These are phyloP conservation scores for Drosophila fulvimacula DNA, from an alignment of 2,888 invertebrate genomes.

Conservation along the genomic window DNA sequence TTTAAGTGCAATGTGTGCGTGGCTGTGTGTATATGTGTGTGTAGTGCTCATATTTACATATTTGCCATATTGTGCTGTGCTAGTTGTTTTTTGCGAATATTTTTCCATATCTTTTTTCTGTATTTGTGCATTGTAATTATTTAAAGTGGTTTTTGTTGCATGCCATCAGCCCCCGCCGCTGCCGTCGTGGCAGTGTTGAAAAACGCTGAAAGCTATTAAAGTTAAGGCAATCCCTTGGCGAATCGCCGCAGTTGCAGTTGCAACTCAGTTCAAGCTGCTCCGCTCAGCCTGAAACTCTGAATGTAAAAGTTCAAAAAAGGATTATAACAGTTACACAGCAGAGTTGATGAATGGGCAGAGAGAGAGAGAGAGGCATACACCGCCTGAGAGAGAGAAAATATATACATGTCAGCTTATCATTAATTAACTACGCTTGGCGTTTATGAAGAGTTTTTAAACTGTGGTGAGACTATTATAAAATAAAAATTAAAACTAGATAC, in stretches of 20 bases:
- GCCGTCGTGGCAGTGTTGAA: constrained; percentile 21
- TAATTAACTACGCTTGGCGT: not conserved
- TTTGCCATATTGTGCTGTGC: constrained; percentile 53
- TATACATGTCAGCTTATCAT: not conserved
- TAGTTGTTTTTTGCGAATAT: constrained; percentile 31
- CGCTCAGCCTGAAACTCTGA: constrained; percentile 3
- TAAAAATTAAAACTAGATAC: not conserved
- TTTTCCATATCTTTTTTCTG: constrained; percentile 19
- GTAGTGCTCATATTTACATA: constrained; percentile 57
- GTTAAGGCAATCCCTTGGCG: constrained; percentile 23
- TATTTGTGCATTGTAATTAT: constrained; percentile 70
- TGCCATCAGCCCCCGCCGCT: not conserved
- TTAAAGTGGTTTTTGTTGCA: constrained; percentile 66
- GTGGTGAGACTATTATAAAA: not conserved
- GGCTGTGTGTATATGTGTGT: constrained; percentile 38
- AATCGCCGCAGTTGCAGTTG: constrained; percentile 11
- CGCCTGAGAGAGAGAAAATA: not conserved
- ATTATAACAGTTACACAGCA: constrained; percentile 15
- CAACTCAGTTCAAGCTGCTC: constrained; percentile 11
- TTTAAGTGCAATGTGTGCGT: constrained; percentile 51
- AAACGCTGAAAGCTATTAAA: constrained; percentile 44
- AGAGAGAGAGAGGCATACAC: not conserved
- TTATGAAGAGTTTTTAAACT: not conserved
- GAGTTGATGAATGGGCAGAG: not conserved
- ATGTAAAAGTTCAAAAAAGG: constrained; percentile 15